Evolutionary conservation across 2,113 vertebrate species (phyloP), one percentile per base, ranked within the genome.

Genomic region (Salvelinus sp.): DNA sequence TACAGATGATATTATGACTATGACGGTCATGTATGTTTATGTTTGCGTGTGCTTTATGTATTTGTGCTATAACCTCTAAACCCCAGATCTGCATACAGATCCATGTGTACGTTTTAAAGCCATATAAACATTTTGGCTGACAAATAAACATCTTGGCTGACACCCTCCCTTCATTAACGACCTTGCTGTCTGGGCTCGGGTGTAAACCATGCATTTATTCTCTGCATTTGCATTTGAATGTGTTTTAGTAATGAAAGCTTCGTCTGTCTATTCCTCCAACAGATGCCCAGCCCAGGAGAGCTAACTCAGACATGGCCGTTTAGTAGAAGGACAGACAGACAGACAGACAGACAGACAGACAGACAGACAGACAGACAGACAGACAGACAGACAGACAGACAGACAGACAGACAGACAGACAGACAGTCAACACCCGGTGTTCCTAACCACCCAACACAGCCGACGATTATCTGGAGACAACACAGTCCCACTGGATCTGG

Each of bases 151-250:
- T 54, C 48, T 14, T 54, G 48, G 69, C 69, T 33, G 73, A 70
- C 58, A 30, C 18, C 44, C 47, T 33, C 38, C 27, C 12, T 64
- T 74, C 18, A 47, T 75, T 69, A 70, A 22, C 69, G 18, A 9
- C 20, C 50, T 18, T 18, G 16, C 74, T 58, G 20, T 58, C 22
- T 16, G 7, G 57, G 54, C 58, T 76, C 77, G 18, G 27, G 16
- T 82, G 74, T 67, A 75, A 74, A 60, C 69, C 20, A 23, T 48
- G 69, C 73, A 86, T 87, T 76, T 81, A 80, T 76, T 65, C n/a
- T 20, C 38, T 13, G 38, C 70, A 69, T 82, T 88, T 70, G 83
- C 23, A 62, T 86, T 81, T 88, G 64, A 72, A 82, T 81, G 67
- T 22, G 54, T 79, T 73, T 74, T 28, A 71, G n/a, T 83, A 60